phyloP scores from a whole-genome alignment of 2,888 invertebrate species.

The Metellina segmentata region DNA sequence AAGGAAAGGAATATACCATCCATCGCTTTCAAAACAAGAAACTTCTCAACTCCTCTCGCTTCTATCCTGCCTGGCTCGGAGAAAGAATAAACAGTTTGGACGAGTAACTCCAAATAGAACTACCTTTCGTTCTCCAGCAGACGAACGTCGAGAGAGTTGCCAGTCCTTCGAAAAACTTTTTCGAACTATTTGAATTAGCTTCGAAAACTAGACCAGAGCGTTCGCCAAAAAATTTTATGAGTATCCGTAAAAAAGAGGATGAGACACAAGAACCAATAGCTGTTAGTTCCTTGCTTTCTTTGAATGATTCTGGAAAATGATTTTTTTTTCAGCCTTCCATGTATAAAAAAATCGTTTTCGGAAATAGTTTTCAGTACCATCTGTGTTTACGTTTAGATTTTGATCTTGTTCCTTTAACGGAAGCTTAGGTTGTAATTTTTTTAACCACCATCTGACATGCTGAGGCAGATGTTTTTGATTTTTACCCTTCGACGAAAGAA shows the following conservation, averaged over 20 bases:
- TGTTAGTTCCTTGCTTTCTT: background rate
- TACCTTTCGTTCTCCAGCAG: background rate
- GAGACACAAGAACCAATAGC: background rate
- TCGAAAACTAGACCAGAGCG: background rate
- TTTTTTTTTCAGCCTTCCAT: background rate
- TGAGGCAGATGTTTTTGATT: background rate
- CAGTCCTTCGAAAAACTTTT: background rate
- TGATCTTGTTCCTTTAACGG: background rate
- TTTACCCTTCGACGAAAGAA: background rate
- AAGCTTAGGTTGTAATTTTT: background rate
- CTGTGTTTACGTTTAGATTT: background rate
- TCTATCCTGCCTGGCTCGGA: background rate
- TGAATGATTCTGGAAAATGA: background rate
- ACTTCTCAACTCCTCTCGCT: slow-evolving; percentile 20
- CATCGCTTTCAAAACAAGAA: slow-evolving; percentile 49
- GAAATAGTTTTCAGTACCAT: background rate
- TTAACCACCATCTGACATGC: background rate
- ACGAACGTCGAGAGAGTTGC: background rate
- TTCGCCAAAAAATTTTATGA: slow-evolving; percentile 6
- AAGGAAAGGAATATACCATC: slow-evolving; percentile 23
- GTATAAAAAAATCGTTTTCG: background rate
- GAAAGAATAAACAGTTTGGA: slow-evolving; percentile 42
- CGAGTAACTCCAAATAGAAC: slow-evolving; percentile 24
- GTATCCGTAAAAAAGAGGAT: background rate
- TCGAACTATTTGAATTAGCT: slow-evolving; percentile 35